phyloP scores from a whole-genome alignment of 2,113 vertebrate species.

The Myotis brandtii region DNA sequence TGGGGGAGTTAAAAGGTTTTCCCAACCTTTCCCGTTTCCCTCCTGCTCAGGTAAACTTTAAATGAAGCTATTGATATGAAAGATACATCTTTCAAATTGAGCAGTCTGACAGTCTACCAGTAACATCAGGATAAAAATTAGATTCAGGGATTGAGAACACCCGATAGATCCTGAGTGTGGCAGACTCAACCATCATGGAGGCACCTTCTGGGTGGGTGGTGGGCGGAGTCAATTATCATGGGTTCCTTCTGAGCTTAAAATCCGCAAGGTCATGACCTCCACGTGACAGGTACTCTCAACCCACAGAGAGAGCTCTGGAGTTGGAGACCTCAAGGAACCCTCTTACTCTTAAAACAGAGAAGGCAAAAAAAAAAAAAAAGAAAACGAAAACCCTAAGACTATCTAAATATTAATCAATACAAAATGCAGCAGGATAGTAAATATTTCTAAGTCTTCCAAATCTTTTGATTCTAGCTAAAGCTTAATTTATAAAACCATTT shows the following conservation, averaged over 20 bases:
- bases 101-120: background rate
- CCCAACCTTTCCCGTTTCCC: background rate
- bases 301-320: background rate
- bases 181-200: background rate
- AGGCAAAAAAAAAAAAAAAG: background rate
- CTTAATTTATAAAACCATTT: background rate
- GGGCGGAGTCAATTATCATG: background rate
- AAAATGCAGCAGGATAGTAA: background rate
- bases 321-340: background rate
- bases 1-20: background rate
- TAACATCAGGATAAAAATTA: constrained; percentile 7
- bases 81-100: background rate
- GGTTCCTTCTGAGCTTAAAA: background rate
- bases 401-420: background rate
- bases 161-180: background rate
- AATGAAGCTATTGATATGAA: constrained; percentile 35
- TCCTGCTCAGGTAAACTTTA: constrained; percentile 1
- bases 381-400: background rate
- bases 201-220: background rate
- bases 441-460: background rate
- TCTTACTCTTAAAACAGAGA: background rate
- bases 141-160: background rate
- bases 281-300: background rate
- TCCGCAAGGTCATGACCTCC: background rate
- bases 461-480: background rate